Percentiles rank a stretch among this genome's conserved stretches.
These are phyloP conservation scores for Trachelus troglodyta DNA, from an alignment of 2,888 invertebrate species.

Conservation along the genomic window DNA sequence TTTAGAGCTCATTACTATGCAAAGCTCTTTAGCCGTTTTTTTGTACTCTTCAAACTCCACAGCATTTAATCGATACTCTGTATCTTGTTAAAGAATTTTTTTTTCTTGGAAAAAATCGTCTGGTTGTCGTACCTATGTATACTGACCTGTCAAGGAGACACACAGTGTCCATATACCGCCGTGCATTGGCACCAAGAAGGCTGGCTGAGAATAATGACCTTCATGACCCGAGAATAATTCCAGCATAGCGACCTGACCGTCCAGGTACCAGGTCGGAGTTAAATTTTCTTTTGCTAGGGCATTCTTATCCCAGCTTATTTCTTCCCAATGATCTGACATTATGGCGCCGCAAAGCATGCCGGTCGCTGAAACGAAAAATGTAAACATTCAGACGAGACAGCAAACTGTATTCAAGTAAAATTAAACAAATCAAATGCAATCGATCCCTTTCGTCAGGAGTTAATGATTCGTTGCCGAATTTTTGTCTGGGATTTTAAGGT, in stretches of 20 bases:
- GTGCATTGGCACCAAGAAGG: slow-evolving; percentile 87
- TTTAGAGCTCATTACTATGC: no score
- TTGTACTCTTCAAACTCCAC: no score
- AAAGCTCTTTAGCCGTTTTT: no score
- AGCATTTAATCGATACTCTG: no score
- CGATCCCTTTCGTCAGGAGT: no score
- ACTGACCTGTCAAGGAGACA: slow-evolving; percentile 81
- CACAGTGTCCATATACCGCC: slow-evolving; percentile 94
- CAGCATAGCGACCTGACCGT: slow-evolving; percentile 79
- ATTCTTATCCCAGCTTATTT: slow-evolving; percentile 81
- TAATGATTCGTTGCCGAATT: no score
- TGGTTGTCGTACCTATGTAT: no score
- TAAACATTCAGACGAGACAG: background rate
- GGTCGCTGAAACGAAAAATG: slow-evolving; percentile 64
- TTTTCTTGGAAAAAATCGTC: no score
- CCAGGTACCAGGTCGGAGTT: slow-evolving; percentile 78
- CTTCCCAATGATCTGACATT: slow-evolving; percentile 93
- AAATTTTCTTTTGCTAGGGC: slow-evolving; percentile 73
- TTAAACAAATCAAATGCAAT: no score
- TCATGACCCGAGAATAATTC: slow-evolving; percentile 38
- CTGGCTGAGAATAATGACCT: slow-evolving; percentile 53
- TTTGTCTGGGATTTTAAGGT: no score
- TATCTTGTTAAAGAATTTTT: no score
- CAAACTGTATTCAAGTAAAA: no score
- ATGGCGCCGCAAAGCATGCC: slow-evolving; percentile 86